Evolutionary conservation across 2,113 vertebrate species (phyloP), one percentile per base, ranked within the genome.

Genomic region (Rhabdomys dilectus): DNA sequence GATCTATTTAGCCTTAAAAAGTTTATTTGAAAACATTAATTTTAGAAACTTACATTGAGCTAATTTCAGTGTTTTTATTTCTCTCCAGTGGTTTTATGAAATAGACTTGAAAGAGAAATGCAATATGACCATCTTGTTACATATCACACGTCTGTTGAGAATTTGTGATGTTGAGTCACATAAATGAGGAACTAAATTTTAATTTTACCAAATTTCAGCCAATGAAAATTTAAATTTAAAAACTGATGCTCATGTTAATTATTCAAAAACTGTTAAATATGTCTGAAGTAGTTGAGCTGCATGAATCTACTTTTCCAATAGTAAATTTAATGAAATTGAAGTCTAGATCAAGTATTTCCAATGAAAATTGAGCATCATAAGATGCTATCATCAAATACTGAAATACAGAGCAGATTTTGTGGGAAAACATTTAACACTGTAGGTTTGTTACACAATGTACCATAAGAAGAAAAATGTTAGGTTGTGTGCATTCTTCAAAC

Each of bases 171-270:
- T 34, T 29, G 5, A 51, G 3, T 92, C 17, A 12, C 34, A 34
- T 39, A 88, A 80, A 51, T 75, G 36, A 90, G 2, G 15, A 91
- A 29, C 7, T 31, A 2, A 91, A 39, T 39, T 93, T 93, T 51
- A 17, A 87, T 58, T 89, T 72, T 85, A 78, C 78, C 66, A 77
- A 73, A 72, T 10, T 76, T 75, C 53, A 95, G 72, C 51, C 45
- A 80, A 73, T n/a, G 3, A 93, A 68, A 78, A 45, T 75, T 72
- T 91, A 66, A 92, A 81, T 93, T 66, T 36, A 78, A 82, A 91
- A 89, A 42, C 3, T 2, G 6, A 64, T 12, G 3, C 3, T 76
- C 2, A 75, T 26, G 15, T 91, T 9, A 42, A 1, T 75, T 53
- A 90, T 34, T 70, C 78, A 51, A 60, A 95, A 73, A 48, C 1